Percentiles rank a stretch among this genome's conserved stretches.
Conservation (phyloP, 2,888 invertebrate species). For the Entomobrya multifasciata region DNA sequence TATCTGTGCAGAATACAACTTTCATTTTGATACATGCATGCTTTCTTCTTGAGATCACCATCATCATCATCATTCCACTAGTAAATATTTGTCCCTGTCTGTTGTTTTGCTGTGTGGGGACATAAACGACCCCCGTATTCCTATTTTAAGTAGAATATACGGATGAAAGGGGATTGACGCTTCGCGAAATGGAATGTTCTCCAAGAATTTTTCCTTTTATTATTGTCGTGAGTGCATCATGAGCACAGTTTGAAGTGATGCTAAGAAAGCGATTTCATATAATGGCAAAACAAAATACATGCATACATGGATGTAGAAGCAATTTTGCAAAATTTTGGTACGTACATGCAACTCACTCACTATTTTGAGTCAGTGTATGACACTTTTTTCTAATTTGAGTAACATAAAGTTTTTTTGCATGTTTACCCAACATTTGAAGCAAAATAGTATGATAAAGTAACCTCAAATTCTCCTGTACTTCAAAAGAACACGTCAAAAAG, state of each 20-base stretch:
- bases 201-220: constrained; percentile 10
- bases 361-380: constrained; percentile 1
- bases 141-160: not conserved
- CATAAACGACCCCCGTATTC: not conserved
- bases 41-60: too few relatives aligned
- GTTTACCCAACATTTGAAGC: not conserved
- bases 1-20: not conserved
- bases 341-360: too few relatives aligned
- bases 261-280: too few relatives aligned
- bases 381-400: constrained; percentile 7
- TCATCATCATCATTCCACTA: too few relatives aligned
- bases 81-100: not conserved
- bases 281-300: too few relatives aligned
- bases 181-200: constrained; percentile 4
- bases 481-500: not conserved
- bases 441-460: not conserved
- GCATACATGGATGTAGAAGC: too few relatives aligned
- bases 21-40: too few relatives aligned
- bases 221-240: too few relatives aligned
- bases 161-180: constrained; percentile 9
- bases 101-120: not conserved
- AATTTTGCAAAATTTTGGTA: too few relatives aligned
- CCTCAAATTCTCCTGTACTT: not conserved
- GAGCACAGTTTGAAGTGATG: too few relatives aligned
- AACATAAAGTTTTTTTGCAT: constrained; percentile 12